Conservation (phyloP, 1,140 invertebrate genomes). For the Sitobion miscanthi region DNA sequence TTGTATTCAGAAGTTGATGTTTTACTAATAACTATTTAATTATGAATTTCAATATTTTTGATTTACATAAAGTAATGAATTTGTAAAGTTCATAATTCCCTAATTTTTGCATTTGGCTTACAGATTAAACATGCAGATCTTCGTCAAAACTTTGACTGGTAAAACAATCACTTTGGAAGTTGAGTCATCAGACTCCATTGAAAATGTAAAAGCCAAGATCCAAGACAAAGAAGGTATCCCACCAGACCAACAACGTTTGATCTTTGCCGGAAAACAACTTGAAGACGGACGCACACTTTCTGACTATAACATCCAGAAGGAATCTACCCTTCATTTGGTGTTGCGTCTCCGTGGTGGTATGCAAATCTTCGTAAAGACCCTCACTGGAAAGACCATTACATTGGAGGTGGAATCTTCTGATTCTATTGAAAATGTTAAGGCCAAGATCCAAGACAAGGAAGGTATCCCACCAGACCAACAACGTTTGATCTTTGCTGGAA, state of each 20-base stretch:
- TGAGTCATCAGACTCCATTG: background rate
- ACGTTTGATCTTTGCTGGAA: constrained; percentile 77
- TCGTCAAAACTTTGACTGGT: constrained; percentile 62
- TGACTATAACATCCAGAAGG: constrained; percentile 83
- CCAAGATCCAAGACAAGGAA: constrained; percentile 59
- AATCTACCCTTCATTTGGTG: background rate
- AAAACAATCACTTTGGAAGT: constrained; percentile 1
- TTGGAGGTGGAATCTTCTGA: too few species aligned
- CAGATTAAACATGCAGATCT: constrained; percentile 80
- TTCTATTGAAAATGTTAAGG: too few species aligned
- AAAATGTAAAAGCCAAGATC: background rate
- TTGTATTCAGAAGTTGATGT: background rate
- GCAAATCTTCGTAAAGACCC: too few species aligned
- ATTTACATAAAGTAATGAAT: background rate
- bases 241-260: constrained; percentile 60
- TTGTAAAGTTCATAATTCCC: background rate
- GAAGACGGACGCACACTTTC: constrained; percentile 74
- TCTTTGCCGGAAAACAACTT: constrained; percentile 81
- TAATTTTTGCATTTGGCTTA: constrained; percentile 48
- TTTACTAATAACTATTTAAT: too few species aligned
- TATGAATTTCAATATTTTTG: background rate
- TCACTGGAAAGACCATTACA: too few species aligned
- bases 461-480: constrained; percentile 78
- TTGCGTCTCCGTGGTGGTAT: background rate
- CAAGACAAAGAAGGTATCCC: constrained; percentile 2